Percentiles rank a stretch among this genome's conserved stretches.
Conservation (phyloP, 1,140 invertebrate species). For the Drosophila lacertosa region DNA sequence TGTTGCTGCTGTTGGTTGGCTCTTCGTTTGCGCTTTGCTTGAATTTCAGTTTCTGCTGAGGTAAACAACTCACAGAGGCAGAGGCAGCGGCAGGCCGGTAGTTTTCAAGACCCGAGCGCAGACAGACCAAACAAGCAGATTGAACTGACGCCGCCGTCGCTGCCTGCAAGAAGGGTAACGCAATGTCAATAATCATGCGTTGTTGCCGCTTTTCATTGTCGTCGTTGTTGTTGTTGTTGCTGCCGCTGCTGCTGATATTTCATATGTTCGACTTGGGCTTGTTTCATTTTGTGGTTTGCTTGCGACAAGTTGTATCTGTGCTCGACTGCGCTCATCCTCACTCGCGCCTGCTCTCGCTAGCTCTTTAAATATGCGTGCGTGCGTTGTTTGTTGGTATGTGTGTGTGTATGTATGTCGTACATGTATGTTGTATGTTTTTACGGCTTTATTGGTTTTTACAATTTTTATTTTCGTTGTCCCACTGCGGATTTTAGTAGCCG, state of each 20-base stretch:
- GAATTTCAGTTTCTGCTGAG: slow-evolving; percentile 77
- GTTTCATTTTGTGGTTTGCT: slow-evolving; percentile 76
- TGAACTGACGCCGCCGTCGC: slow-evolving; percentile 44
- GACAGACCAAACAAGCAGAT: slow-evolving; percentile 64
- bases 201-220: slow-evolving; percentile 75
- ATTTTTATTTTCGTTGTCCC: slow-evolving; percentile 59
- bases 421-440: slow-evolving; percentile 9
- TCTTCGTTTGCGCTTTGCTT: slow-evolving; percentile 56
- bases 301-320: slow-evolving; percentile 62
- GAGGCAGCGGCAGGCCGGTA: slow-evolving; percentile 52
- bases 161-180: slow-evolving; percentile 62
- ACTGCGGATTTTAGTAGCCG: slow-evolving; percentile 61
- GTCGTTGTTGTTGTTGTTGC: slow-evolving; percentile 43
- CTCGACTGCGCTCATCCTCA: slow-evolving; percentile 12
- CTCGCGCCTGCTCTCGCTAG: slow-evolving; percentile 31
- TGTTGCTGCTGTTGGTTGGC: slow-evolving; percentile 38
- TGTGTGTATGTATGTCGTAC: not conserved
- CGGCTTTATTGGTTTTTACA: slow-evolving; percentile 67
- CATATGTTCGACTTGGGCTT: slow-evolving; percentile 68
- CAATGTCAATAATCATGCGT: slow-evolving; percentile 81
- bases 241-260: slow-evolving; percentile 39
- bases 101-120: slow-evolving; percentile 59
- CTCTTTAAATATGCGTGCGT: slow-evolving; percentile 56
- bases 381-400: slow-evolving; percentile 14
- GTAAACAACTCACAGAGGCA: slow-evolving; percentile 64